Evolutionary conservation across 2,888 invertebrate species (phyloP).

Genomic region (Trachelus stipa): DNA sequence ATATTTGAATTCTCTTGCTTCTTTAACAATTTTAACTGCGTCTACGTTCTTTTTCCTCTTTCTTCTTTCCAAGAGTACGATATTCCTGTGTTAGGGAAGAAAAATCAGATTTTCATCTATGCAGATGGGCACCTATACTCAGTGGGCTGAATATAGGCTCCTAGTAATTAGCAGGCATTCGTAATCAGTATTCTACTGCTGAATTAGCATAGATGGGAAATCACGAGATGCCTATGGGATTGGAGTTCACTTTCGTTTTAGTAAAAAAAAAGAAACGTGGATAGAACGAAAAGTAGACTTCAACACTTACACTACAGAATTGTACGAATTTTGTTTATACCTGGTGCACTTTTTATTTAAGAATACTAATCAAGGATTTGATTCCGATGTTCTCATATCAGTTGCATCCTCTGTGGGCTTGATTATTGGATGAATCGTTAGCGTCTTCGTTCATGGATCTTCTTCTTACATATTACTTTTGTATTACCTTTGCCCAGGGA

Average conservation of each 20-base stretch:
- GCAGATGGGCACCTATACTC: neutral
- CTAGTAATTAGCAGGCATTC: neutral
- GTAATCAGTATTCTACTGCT: neutral
- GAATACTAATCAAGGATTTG: neutral
- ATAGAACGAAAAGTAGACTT: neutral
- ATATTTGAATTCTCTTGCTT: neutral
- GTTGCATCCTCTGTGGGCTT: neutral
- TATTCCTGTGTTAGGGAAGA: neutral
- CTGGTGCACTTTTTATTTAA: neutral
- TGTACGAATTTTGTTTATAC: neutral
- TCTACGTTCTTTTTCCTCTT: neutral
- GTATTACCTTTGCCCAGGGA: neutral
- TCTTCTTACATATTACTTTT: neutral
- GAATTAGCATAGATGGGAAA: neutral
- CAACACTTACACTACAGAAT: neutral
- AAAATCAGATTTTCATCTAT: neutral
- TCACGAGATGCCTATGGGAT: neutral
- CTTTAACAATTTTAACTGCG: neutral
- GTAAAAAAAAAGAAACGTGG: neutral
- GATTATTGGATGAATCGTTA: neutral
- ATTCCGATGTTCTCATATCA: too few species aligned
- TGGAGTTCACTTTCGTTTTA: neutral
- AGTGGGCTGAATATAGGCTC: neutral
- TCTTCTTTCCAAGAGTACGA: neutral
- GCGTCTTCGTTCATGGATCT: neutral